These are phyloP conservation scores for Agonopterix heracliana DNA, from an alignment of 2,888 invertebrate species.

Conservation along the genomic window DNA sequence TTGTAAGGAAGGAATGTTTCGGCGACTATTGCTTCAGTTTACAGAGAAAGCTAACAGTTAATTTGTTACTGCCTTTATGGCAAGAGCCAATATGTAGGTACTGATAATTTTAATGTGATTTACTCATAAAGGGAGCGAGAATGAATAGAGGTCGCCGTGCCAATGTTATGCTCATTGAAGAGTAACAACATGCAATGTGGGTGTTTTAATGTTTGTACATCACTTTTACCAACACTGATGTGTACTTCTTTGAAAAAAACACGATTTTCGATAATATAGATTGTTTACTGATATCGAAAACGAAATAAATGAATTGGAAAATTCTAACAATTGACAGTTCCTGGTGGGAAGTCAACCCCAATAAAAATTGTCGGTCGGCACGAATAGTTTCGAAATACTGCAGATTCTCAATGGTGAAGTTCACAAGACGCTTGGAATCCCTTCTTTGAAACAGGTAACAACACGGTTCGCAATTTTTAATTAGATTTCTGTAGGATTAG, in stretches of 20 bases:
- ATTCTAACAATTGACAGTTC: slow-evolving; percentile 69
- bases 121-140: slow-evolving; percentile 42
- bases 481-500: slow-evolving; percentile 57
- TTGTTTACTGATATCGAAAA: slow-evolving; percentile 25
- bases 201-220: slow-evolving; percentile 41
- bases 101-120: slow-evolving; percentile 37
- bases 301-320: slow-evolving; percentile 50
- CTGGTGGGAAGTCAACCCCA: slow-evolving; percentile 66
- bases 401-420: slow-evolving; percentile 33
- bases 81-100: slow-evolving; percentile 15
- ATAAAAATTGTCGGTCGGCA: slow-evolving; percentile 59
- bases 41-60: slow-evolving; percentile 18
- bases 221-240: slow-evolving; percentile 40
- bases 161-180: slow-evolving; percentile 73
- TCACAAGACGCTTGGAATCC: slow-evolving; percentile 40
- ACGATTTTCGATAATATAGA: slow-evolving; percentile 19
- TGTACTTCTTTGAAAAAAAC: slow-evolving; percentile 29
- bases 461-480: slow-evolving; percentile 50
- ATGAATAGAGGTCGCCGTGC: slow-evolving; percentile 64
- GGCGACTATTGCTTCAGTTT: slow-evolving; percentile 39
- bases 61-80: slow-evolving; percentile 10
- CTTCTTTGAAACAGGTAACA: slow-evolving; percentile 35
- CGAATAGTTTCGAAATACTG: slow-evolving; percentile 50
- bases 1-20: slow-evolving; percentile 46
- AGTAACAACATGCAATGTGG: slow-evolving; percentile 69